Evolutionary conservation across 2,113 vertebrate species (phyloP), one percentile per base, ranked within the genome.

Genomic region (Hippocampus zosterae): DNA sequence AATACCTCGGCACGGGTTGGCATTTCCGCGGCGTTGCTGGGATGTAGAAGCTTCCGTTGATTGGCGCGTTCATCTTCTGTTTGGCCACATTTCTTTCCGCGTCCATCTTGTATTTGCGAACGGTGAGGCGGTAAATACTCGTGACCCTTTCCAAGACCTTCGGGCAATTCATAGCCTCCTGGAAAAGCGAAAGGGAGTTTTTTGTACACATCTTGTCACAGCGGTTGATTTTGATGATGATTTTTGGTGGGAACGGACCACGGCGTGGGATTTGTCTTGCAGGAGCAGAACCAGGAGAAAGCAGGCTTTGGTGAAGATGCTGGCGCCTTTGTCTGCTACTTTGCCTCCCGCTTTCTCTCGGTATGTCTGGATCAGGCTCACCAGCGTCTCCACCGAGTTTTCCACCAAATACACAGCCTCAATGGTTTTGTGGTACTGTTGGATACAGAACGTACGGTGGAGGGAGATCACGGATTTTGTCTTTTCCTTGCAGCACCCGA

Each of bases 241-340:
- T 60, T 29, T 18, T 8, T 23, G 44, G 64, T 3, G 10, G n/a
- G 21, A 56, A 2, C 21, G 37, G 46, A 98, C 96, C 82, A 81
- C 80, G 72, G 93, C 91, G 18, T 90, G 92, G 62, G 61, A 72
- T 0, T 91, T 76, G 57, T 95, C 92, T 70, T 93, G 93, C 33
- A 94, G 85, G 60, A 98, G 87, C 29, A 98, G 91, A 33, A 93
- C 93, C n/a, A 98, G 66, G 40, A 99, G 90, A 78, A 95, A 96
- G 70, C 97, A 98, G 3, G 95, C 90, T 75, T 94, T 97, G 23
- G 94, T 98, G 87, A 99, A 99, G 88, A 98, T 98, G 86, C 91
- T 94, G 46, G 94, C 93, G 10, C 94, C 94, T 73, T 96, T 98
- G 42, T 93, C 93, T 0, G 93, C 91, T 62, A 94, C 87, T 84